Evolutionary conservation across 1,140 invertebrate genomes (phyloP).

Genomic region (Pseudachorutes palmiensis): DNA sequence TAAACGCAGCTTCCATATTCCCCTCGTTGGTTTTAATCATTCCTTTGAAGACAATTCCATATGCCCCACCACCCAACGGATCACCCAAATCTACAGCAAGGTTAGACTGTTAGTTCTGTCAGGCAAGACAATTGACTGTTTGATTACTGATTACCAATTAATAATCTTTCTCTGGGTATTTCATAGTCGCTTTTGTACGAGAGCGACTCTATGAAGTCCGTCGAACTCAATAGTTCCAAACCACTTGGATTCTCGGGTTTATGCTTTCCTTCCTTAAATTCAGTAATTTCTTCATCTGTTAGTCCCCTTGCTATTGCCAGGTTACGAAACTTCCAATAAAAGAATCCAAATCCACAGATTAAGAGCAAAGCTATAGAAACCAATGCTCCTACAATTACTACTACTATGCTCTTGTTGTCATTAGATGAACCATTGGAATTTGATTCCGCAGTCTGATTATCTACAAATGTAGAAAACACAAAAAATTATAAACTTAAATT

Average conservation of each 20-base stretch:
- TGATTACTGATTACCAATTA: background rate
- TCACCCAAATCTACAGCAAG: slow-evolving; percentile 3
- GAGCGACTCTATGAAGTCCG: background rate
- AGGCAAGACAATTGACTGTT: no score
- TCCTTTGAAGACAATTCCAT: slow-evolving; percentile 6
- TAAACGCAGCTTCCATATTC: slow-evolving; percentile 10
- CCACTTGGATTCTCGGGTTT: background rate
- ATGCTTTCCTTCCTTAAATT: background rate
- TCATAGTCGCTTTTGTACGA: background rate
- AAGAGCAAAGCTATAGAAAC: background rate
- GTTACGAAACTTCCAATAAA: background rate
- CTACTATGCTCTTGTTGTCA: no score
- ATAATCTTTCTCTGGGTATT: background rate
- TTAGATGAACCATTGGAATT: background rate
- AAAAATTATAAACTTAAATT: background rate
- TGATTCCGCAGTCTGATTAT: background rate
- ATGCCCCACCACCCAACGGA: slow-evolving; percentile 2
- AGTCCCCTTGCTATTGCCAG: no score
- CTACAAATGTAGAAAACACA: background rate
- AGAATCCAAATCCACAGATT: background rate
- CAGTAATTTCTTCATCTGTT: background rate
- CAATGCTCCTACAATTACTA: no score
- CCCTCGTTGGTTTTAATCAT: background rate
- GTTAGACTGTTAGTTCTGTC: no score
- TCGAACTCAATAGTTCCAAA: background rate